Evolutionary conservation across 2,888 invertebrate genomes (phyloP), one percentile per base, ranked within the genome.

Genomic region (Synanthedon andrenaeformis): DNA sequence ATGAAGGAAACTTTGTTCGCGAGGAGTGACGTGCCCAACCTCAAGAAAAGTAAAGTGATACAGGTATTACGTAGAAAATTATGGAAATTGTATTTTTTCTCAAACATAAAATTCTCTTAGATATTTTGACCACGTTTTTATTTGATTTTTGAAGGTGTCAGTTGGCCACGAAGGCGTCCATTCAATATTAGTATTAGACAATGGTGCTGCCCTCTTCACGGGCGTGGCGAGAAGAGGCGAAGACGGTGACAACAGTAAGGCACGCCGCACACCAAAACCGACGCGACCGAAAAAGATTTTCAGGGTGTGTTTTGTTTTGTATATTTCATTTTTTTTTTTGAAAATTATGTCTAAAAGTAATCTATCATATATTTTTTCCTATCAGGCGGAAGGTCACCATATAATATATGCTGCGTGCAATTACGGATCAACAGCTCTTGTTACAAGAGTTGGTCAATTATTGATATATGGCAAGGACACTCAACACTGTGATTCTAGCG

Each of bases 381-480:
- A 35, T 35, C 58, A 88, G 88, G 79, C 82, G 41, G 97, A 97
- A 66, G 93, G 95, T 0, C 94, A 96, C 69, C 90, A 91, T 65
- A 91, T 98, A 35, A 89, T 94, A 1, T 91, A 92, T 64, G 94
- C 94, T 0, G 96, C 97, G 0, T 97, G 97, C 72, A 98, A 98
- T 79, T 96, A 96, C 79, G 98, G 97, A 4, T 96, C 97, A 2
- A 96, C 97, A 10, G 98, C 97, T 3, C 90, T 98, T 57, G 94
- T 98, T 0, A 96, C 96, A 1, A 92, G 94, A 67, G 94, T 95
- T 54, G 99, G 99, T 0, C 93, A 94, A 66, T 85, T 98, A 45
- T 91, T 95, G 54, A 95, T 99, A 93, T 98, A 95, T 77, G 98
- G 98, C 49, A 98, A 98, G 76, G 98, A 98, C 78, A 94, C 93